These are phyloP conservation scores for Rhinoraja longicauda DNA, from an alignment of 2,797 vertebrate species.

Conservation along the genomic window DNA sequence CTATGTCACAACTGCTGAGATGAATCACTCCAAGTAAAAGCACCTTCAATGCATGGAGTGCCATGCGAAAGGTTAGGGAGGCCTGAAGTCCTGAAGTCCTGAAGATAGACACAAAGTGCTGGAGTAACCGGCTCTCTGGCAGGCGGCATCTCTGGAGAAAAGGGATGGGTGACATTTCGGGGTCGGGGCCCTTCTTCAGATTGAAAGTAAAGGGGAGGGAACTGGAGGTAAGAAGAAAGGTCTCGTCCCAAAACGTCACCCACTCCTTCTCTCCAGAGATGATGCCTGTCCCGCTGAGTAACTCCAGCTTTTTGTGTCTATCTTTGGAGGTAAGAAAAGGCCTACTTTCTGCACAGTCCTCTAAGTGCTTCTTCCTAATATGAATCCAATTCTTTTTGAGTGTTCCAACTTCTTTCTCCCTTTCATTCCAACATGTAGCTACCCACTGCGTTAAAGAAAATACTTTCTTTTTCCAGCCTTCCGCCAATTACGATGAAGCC, in stretches of 20 bases:
- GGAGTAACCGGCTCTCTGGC: no score
- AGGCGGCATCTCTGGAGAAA: no score
- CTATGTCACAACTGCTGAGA: neutral
- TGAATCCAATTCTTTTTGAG: neutral
- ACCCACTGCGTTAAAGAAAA: neutral
- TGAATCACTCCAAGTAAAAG: neutral
- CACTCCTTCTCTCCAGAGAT: no score
- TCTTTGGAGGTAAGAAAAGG: neutral
- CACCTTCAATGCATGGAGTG: neutral
- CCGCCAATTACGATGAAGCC: neutral
- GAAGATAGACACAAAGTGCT: no score
- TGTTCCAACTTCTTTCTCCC: neutral
- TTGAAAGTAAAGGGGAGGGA: no score
- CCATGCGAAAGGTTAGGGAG: neutral
- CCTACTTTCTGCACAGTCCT: neutral
- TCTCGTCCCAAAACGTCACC: no score
- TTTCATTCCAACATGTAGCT: neutral
- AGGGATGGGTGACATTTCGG: no score
- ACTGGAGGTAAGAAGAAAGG: no score
- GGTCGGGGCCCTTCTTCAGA: no score
- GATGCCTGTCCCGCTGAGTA: no score
- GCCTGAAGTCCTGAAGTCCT: neutral
- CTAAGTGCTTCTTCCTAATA: neutral
- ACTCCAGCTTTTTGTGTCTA: no score
- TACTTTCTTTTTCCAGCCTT: neutral